phyloP scores from a whole-genome alignment of 2,888 invertebrate genomes.

The Drosophila bunnanda region DNA sequence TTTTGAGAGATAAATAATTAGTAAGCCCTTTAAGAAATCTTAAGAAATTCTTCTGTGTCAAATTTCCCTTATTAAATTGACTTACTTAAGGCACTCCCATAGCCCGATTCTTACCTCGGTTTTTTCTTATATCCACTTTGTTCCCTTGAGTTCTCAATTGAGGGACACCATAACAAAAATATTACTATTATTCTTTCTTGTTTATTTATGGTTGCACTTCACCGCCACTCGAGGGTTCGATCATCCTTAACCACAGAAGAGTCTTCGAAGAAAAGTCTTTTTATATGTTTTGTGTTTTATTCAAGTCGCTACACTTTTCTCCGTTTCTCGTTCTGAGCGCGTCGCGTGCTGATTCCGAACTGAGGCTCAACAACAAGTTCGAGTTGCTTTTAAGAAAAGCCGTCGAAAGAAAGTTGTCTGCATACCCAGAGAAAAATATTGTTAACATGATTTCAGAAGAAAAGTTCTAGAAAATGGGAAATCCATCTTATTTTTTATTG shows the following conservation, averaged over 20 bases:
- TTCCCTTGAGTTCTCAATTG: constrained; percentile 39
- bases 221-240: constrained; percentile 61
- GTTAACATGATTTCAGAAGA: not conserved
- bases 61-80: too few relatives aligned
- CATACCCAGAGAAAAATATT: constrained; percentile 23
- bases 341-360: constrained; percentile 71
- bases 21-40: not conserved
- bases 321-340: constrained; percentile 69
- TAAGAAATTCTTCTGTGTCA: not conserved
- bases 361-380: constrained; percentile 53
- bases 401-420: constrained; percentile 72
- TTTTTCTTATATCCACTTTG: constrained; percentile 58
- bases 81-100: not conserved
- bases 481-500: too few relatives aligned
- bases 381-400: constrained; percentile 75
- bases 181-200: constrained; percentile 22
- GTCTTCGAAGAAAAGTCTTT: constrained; percentile 48
- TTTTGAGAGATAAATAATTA: not conserved
- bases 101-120: constrained; percentile 42
- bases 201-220: constrained; percentile 59
- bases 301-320: constrained; percentile 20
- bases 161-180: constrained; percentile 62
- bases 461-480: not conserved
- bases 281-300: not conserved
- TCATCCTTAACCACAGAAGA: constrained; percentile 63